Evolutionary conservation across 2,113 vertebrate species (phyloP).

Genomic region (Callopanchax toddi): DNA sequence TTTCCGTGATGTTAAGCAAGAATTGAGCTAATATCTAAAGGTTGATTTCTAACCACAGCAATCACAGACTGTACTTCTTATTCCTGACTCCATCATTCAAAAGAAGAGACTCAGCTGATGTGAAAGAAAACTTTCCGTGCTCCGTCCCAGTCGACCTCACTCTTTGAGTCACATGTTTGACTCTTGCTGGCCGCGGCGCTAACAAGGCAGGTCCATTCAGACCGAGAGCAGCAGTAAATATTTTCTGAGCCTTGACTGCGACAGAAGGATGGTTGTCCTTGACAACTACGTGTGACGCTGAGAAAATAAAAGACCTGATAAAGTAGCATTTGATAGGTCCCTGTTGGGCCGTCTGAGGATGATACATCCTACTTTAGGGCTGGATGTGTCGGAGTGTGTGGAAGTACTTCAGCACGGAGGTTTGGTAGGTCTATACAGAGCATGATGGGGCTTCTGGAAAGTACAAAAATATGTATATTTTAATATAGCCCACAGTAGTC

Average conservation of each 20-base stretch:
- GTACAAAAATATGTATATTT: too few species aligned
- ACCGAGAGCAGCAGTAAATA: conserved; percentile 72
- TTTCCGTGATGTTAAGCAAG: conserved; percentile 60
- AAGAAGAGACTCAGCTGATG: neutral
- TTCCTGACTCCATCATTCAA: neutral
- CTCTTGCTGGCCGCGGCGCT: conserved; percentile 10
- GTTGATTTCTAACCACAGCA: conserved; percentile 9
- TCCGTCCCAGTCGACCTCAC: conserved; percentile 13
- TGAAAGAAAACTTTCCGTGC: conserved; percentile 5
- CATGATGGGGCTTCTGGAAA: too few species aligned
- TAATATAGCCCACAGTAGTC: too few species aligned
- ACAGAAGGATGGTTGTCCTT: conserved; percentile 66
- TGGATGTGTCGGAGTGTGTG: conserved; percentile 42
- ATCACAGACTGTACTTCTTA: conserved; percentile 24
- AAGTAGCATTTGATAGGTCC: conserved; percentile 53
- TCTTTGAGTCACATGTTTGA: conserved; percentile 21
- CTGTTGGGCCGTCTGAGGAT: conserved; percentile 31
- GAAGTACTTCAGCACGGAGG: conserved; percentile 18
- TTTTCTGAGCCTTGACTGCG: conserved; percentile 78
- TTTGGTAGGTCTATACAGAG: neutral
- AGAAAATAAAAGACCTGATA: conserved; percentile 65
- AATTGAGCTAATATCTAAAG: conserved; percentile 22
- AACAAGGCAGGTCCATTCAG: conserved; percentile 52
- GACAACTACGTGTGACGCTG: conserved; percentile 52
- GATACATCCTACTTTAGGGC: conserved; percentile 20